phyloP scores from a whole-genome alignment of 2,113 vertebrate species.

The Oncorhynchus masou region DNA sequence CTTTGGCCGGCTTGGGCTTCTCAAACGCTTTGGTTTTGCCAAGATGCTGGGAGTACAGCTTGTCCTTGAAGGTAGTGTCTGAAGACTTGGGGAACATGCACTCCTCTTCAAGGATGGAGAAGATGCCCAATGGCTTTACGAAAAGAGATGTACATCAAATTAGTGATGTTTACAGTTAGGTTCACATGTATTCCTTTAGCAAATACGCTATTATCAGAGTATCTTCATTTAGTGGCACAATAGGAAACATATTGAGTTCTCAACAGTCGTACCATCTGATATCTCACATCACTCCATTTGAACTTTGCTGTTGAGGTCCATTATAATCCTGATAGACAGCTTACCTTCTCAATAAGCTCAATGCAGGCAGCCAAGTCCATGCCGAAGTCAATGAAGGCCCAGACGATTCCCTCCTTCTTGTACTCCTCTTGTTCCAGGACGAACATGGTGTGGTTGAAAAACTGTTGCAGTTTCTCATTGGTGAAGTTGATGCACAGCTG shows the following conservation, averaged over 20 bases:
- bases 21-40: conserved; percentile 86
- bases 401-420: conserved; percentile 77
- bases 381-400: conserved; percentile 89
- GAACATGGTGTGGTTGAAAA: conserved; percentile 76
- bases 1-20: conserved; percentile 86
- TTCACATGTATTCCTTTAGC: too few relatives aligned
- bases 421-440: conserved; percentile 81
- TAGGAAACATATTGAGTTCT: too few relatives aligned
- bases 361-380: conserved; percentile 90
- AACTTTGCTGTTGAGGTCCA: not conserved
- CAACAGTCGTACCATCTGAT: not conserved
- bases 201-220: too few relatives aligned
- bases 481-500: conserved; percentile 82
- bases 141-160: not conserved
- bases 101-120: conserved; percentile 55
- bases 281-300: too few relatives aligned
- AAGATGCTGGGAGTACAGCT: conserved; percentile 34
- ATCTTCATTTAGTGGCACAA: too few relatives aligned
- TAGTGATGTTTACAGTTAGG: too few relatives aligned
- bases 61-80: conserved; percentile 43
- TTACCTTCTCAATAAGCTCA: conserved; percentile 87
- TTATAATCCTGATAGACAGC: too few relatives aligned
- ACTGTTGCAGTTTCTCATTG: conserved; percentile 83
- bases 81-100: conserved; percentile 52
- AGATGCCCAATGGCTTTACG: conserved; percentile 68